Evolutionary conservation across 2,113 vertebrate species (phyloP).

Genomic region (Galeopterus variegatus): DNA sequence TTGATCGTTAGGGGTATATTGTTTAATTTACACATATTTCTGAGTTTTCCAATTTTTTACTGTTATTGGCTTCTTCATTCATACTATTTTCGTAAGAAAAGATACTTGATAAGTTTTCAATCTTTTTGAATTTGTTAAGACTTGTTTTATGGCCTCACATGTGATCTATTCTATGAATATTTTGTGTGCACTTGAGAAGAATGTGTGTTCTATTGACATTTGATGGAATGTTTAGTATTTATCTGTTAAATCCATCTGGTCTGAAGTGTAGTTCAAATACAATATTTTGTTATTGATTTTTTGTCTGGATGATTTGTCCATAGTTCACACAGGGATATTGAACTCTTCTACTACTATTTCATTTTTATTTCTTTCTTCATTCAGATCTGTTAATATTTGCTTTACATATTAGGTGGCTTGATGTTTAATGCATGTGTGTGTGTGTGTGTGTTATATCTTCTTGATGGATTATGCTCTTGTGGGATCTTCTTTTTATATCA

Average conservation of each 20-base stretch:
- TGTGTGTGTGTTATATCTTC: not conserved
- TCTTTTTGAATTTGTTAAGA: not conserved
- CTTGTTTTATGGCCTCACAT: not conserved
- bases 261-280: not conserved
- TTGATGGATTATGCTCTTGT: not conserved
- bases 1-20: not conserved
- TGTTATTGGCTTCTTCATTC: not conserved
- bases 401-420: not conserved
- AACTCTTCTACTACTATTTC: not conserved
- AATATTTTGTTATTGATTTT: not conserved
- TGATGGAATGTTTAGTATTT: too few relatives aligned
- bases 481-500: not conserved
- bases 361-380: not conserved
- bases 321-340: not conserved
- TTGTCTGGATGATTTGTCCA: not conserved
- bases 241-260: not conserved
- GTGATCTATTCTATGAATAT: not conserved
- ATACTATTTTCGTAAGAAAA: not conserved
- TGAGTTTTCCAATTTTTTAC: not conserved
- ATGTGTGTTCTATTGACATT: not conserved
- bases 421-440: not conserved
- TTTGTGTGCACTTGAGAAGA: not conserved
- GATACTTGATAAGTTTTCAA: not conserved
- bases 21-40: not conserved
- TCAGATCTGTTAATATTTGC: not conserved